These are phyloP conservation scores for Caenorhabditis sinica DNA, from an alignment of 2,888 invertebrate genomes.

Conservation along the genomic window DNA sequence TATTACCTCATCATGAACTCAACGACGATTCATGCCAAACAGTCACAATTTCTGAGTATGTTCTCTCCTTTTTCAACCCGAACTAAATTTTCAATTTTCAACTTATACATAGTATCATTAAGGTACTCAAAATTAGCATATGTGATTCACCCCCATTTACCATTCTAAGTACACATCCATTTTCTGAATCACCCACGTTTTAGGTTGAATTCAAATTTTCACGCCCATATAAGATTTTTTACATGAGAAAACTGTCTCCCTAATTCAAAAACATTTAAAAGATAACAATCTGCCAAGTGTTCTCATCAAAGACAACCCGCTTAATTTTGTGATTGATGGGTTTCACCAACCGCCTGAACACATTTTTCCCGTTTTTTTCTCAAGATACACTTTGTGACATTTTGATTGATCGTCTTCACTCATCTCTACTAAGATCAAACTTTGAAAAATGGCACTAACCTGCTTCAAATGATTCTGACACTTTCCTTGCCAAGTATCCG, in stretches of 20 bases:
- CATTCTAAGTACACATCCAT: too few species aligned
- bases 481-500: slow-evolving; percentile 76
- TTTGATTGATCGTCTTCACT: slow-evolving; percentile 21
- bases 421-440: background rate
- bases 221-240: background rate
- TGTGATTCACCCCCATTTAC: too few species aligned
- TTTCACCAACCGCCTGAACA: slow-evolving; percentile 27
- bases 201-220: background rate
- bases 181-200: too few species aligned
- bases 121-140: too few species aligned
- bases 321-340: slow-evolving; percentile 49
- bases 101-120: too few species aligned
- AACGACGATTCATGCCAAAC: too few species aligned
- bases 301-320: slow-evolving; percentile 30
- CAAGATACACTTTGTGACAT: slow-evolving; percentile 22
- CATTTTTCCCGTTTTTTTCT: slow-evolving; percentile 18
- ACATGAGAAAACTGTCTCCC: background rate
- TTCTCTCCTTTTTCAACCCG: too few species aligned
- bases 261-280: slow-evolving; percentile 22
- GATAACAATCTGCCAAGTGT: slow-evolving; percentile 41
- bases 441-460: slow-evolving; percentile 51
- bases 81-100: too few species aligned
- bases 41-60: too few species aligned
- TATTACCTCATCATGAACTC: too few species aligned
- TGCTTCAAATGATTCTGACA: slow-evolving; percentile 74